Base-by-base conservation (phyloP, 2,797 vertebrate species). In the Alosa sapidissima region DNA sequence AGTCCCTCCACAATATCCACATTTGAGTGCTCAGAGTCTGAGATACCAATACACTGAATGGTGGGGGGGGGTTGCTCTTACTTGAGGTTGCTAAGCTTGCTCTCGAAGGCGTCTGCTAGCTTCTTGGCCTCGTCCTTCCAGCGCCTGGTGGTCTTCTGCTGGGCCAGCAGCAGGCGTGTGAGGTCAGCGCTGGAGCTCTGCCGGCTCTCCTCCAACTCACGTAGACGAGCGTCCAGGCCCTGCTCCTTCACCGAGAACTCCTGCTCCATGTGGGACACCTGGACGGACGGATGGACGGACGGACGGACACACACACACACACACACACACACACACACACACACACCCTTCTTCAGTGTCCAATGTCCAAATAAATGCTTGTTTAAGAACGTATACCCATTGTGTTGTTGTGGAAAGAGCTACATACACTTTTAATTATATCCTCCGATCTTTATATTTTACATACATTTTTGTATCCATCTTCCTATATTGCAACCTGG, bases 61-160 rank as follows among this genome's bases (percentile, higher is more conserved):
- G 0, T 10, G 7, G 6, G 36, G 21, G 48, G 51, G 68, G 60
- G 8, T 2, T n/a, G 36, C 93, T 14, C 96, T 95, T 94, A 98
- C 98, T 96, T 97, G 24, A 98, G 92, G 88, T 91, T 94, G 78
- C 81, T 88, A 86, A 97, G 93, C 91, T 96, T 97, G 7, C 89
- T 90, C 91, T 98, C 96, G 19, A 97, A 92, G 81, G 92, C 92
- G 89, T 96, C 96, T 10, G 95, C 92, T 68, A 97, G 91, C 85
- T 92, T 96, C 83, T 95, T 96, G 28, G 95, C 92, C 91, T 99
- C 97, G 52, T 98, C 97, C 92, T 96, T 98, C 96, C 96, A 99
- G 45, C 94, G 93, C 58, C 92, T 95, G 86, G 96, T 95, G 83
- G 95, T 95, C 90, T 97, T 98, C 91, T 97, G 97, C 88, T 98